A percentile compares a stretch with the other conserved stretches of the same genome.
Conservation (phyloP, 2,888 invertebrate genomes). For the Stenotaenia linearis region DNA sequence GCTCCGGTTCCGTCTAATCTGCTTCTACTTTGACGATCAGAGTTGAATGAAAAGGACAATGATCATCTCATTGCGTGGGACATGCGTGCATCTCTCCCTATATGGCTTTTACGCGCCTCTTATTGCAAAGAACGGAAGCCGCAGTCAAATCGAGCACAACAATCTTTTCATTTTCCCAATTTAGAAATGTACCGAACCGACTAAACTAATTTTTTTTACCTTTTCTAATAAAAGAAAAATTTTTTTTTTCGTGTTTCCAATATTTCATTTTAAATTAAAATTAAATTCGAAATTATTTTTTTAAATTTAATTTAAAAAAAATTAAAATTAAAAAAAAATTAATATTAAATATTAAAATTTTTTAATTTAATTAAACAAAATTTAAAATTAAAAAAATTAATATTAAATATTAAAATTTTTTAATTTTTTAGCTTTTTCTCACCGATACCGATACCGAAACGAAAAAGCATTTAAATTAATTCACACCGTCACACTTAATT, state of each 20-base stretch:
- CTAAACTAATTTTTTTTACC: not conserved
- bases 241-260: not conserved
- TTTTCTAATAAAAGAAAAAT: not conserved
- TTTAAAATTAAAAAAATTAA: too few species aligned
- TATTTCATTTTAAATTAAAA: too few species aligned
- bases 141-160: not conserved
- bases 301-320: too few species aligned
- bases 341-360: too few species aligned
- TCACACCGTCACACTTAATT: not conserved
- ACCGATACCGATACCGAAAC: too few species aligned
- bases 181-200: not conserved
- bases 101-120: not conserved
- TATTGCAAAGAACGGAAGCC: not conserved
- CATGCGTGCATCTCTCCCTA: constrained; percentile 2
- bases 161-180: not conserved
- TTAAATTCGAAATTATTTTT: too few species aligned
- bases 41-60: constrained; percentile 14
- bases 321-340: too few species aligned
- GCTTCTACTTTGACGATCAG: not conserved
- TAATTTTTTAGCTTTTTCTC: too few species aligned
- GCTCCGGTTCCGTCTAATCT: not conserved
- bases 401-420: too few species aligned
- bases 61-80: not conserved
- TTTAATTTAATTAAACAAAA: too few species aligned
- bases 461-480: too few species aligned